Evolutionary conservation across 2,113 vertebrate genomes (phyloP), one percentile per base, ranked within the genome.

Genomic region (Chloebia gouldiae): DNA sequence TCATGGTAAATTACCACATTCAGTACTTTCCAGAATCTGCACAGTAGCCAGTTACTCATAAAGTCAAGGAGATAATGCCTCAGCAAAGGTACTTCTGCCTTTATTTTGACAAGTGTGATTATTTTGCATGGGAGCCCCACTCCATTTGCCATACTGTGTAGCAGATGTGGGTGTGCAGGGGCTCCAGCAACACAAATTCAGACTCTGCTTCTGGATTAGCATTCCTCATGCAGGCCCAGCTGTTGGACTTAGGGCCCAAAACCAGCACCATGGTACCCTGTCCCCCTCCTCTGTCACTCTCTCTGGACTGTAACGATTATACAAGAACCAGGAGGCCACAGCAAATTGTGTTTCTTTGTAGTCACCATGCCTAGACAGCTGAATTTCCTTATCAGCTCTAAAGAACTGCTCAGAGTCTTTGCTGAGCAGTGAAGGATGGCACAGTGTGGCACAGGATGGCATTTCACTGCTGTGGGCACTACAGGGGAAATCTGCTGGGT

Each of bases 71-170:
- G 56, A 40, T 81, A 59, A 63, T 63, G 60, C 47, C 19, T 56
- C 23, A 59, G 79, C n/a, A 57, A 73, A 90, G 71, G 30, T 70
- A 35, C 12, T 86, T 83, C 35, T 86, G 68, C 64, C 47, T 81
- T 90, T 83, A 42, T 81, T 83, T 82, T 65, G 51, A 56, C 61
- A 76, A 47, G 28, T 54, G 54, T 78, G 47, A 54, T 72, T 90
- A 45, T 88, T 95, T 83, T 53, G 31, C 56, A 22, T 42, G 30
- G 53, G 37, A 70, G 39, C 45, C 51, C 28, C 61, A 4, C 22
- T 64, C 33, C 2, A 0, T 61, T 51, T 60, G 61, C 44, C 42
- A 19, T 27, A 21, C 1, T 2, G 1, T 1, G 2, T 12, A 37
- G 71, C 71, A 92, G 81, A 39, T 65, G 64, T 5, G 2, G 25